Conservation (phyloP, 2,888 invertebrate species). For the Adineta ricciae region DNA sequence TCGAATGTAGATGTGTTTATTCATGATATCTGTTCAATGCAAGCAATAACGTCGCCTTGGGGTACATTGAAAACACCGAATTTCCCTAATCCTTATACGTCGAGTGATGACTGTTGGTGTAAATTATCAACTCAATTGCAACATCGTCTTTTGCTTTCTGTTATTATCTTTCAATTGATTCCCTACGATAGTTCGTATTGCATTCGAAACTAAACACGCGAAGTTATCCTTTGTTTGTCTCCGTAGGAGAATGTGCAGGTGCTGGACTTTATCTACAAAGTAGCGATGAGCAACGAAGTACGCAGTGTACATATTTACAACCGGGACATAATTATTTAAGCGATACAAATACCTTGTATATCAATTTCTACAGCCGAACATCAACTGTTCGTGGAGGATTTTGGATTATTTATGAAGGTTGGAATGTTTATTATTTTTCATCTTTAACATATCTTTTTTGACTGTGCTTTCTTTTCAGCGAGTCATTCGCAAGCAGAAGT, state of each 20-base stretch:
- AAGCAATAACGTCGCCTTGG: slow-evolving; percentile 20
- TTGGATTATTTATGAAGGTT: slow-evolving; percentile 34
- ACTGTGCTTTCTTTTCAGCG: neutral
- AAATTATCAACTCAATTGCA: slow-evolving; percentile 31
- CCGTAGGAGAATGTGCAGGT: slow-evolving; percentile 15
- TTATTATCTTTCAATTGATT: slow-evolving; percentile 31
- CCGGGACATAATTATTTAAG: slow-evolving; percentile 33
- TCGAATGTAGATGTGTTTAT: slow-evolving; percentile 18
- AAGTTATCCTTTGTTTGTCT: neutral
- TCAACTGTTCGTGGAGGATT: slow-evolving; percentile 29
- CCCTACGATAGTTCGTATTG: slow-evolving; percentile 27
- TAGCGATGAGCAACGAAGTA: slow-evolving; percentile 27
- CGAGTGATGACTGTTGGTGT: slow-evolving; percentile 33
- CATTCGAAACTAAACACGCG: neutral
- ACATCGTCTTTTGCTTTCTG: slow-evolving; percentile 30
- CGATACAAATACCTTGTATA: slow-evolving; percentile 25
- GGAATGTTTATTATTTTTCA: neutral
- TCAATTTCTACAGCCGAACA: slow-evolving; percentile 27
- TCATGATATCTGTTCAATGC: slow-evolving; percentile 24
- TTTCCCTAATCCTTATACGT: slow-evolving; percentile 30
- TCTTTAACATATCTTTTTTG: neutral
- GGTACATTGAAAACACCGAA: slow-evolving; percentile 32
- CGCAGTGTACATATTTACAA: slow-evolving; percentile 32
- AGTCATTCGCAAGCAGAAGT: neutral
- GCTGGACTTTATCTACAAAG: slow-evolving; percentile 31